phyloP scores from a whole-genome alignment of 2,888 invertebrate genomes.

The Thalpophila matura region DNA sequence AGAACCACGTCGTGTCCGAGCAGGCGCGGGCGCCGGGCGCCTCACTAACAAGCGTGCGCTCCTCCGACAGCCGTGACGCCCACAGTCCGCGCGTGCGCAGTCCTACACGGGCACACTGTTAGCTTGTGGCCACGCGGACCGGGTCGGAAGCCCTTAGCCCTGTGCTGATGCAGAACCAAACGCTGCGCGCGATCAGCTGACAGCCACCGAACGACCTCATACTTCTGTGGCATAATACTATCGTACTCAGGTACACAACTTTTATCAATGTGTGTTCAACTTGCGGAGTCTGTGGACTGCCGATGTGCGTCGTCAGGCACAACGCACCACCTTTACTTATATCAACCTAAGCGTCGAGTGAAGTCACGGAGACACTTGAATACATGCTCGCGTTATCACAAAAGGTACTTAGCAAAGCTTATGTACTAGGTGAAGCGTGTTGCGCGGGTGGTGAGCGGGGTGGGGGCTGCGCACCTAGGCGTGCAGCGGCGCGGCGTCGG shows the following conservation, averaged over 20 bases:
- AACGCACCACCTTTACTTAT: background rate
- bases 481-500: constrained; percentile 1
- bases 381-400: constrained; percentile 3
- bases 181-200: background rate
- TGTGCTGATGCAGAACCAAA: background rate
- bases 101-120: too few relatives aligned
- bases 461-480: background rate
- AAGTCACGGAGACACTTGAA: constrained; percentile 14
- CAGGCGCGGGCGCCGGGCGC: too few relatives aligned
- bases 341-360: constrained; percentile 3
- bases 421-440: background rate
- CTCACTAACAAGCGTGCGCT: constrained; percentile 1
- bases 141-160: too few relatives aligned
- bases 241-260: constrained; percentile 6
- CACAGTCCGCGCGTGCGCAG: too few relatives aligned
- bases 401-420: background rate
- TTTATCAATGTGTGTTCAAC: background rate
- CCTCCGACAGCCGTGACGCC: background rate
- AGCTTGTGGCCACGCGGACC: too few relatives aligned
- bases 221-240: constrained; percentile 2
- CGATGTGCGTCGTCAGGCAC: background rate
- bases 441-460: background rate
- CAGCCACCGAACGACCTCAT: background rate
- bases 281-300: background rate
- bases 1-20: background rate